Base-by-base conservation (phyloP, 2,113 vertebrate genomes). In the Pseudopodoces humilis region DNA sequence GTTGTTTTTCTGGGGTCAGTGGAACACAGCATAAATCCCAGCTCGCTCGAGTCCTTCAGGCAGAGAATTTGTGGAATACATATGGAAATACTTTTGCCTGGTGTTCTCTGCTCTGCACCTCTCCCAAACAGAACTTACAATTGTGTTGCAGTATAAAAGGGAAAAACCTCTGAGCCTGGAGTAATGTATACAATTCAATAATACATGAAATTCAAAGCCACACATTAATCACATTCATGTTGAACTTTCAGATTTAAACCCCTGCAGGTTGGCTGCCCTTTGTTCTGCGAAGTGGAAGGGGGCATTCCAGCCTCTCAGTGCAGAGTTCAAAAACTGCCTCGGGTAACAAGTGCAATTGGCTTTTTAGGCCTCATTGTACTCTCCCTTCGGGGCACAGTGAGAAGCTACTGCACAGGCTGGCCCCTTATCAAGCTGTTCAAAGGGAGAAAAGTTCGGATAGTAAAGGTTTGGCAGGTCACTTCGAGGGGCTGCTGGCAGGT, bases 191-290 rank as follows among this genome's bases (percentile, higher is more conserved):
- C 92, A 93, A 27, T 95, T 97, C 94, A 95, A 86, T 88, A 94
- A 88, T 91, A 96, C 85, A 72, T 77, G 93, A 95, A 95, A 96
- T 83, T 96, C 92, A 97, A 97, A 97, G 95, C 94, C 72, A 41
- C 83, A 44, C 91, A 97, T 97, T 96, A 97, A 97, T 97, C 95
- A 96, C 94, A 83, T 78, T 95, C 80, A 49, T 84, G 85, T 97
- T 97, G 96, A 88, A 86, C 89, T 83, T 93, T 92, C 77, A 91
- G 91, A 88, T 92, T 96, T 72, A 75, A 96, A 93, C 84, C 92
- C 62, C 90, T 94, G 91, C 92, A 92, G 90, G 88, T 90, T 95
- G 90, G 55, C 86, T 97, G 89, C 70, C 94, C 92, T 95, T 97
- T 95, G 91, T 96, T 97, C 91, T 90, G 65, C 69, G 90, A 21